Percentiles rank a stretch among this genome's conserved stretches.
phyloP scores from a whole-genome alignment of 2,113 vertebrate genomes.

The Piprites chloris region DNA sequence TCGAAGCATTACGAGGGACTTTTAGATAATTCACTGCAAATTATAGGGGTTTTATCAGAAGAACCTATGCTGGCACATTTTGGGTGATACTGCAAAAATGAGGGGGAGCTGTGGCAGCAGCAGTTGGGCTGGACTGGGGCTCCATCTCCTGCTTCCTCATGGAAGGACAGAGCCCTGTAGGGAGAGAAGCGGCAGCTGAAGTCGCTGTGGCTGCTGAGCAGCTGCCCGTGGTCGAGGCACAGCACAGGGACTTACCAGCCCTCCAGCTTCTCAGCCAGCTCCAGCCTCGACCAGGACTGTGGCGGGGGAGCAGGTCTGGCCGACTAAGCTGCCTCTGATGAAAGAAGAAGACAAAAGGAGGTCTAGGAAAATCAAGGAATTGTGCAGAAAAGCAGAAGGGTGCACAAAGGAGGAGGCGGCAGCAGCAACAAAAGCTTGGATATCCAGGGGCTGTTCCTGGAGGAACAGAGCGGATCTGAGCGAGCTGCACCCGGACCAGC shows the following conservation, averaged over 20 bases:
- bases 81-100: neutral
- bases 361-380: neutral
- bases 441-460: neutral
- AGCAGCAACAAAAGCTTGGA: neutral
- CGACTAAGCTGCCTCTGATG: neutral
- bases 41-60: neutral
- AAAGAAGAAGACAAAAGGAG: neutral
- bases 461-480: neutral
- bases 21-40: neutral
- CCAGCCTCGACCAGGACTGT: neutral
- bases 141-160: neutral
- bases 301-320: neutral
- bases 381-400: neutral
- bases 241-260: neutral
- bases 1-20: accelerated
- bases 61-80: neutral
- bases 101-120: neutral
- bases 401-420: neutral
- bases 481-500: neutral
- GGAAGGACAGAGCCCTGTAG: neutral
- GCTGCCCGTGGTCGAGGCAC: neutral
- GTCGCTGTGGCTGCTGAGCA: neutral
- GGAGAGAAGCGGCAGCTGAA: neutral
- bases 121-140: neutral
- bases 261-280: neutral